Evolutionary conservation across 2,797 vertebrate species (phyloP).

Genomic region (Sebastes diaconus): DNA sequence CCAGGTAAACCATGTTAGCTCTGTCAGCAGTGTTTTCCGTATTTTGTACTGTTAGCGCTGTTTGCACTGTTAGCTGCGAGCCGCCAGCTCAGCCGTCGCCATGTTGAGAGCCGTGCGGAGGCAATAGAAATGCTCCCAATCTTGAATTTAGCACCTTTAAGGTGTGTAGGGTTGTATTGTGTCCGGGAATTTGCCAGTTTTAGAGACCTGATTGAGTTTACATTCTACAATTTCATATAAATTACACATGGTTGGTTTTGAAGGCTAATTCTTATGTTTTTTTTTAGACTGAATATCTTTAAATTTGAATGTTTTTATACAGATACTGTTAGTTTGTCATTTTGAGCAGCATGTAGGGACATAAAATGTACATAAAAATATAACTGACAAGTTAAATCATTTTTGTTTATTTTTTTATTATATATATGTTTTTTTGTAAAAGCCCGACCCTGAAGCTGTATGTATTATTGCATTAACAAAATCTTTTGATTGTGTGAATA

Average conservation of each 20-base stretch:
- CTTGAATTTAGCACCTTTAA: too few species aligned
- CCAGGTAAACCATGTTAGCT: too few species aligned
- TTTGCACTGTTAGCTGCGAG: too few species aligned
- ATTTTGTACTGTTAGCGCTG: too few species aligned
- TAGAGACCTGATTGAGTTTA: neutral
- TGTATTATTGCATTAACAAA: neutral
- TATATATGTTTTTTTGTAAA: neutral
- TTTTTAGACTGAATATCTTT: neutral
- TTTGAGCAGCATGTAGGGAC: neutral
- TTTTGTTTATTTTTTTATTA: neutral
- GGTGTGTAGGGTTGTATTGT: neutral
- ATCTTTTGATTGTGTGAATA: neutral
- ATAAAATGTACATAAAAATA: neutral
- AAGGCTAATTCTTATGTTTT: neutral
- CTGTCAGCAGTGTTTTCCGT: too few species aligned
- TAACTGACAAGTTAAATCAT: neutral
- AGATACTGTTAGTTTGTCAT: neutral
- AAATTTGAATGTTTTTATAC: neutral
- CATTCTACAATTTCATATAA: neutral
- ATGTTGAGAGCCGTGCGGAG: too few species aligned
- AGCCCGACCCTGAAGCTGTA: neutral
- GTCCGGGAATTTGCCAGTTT: neutral
- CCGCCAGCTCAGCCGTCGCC: too few species aligned
- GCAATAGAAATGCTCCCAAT: too few species aligned
- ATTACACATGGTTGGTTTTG: neutral